Evolutionary conservation across 2,113 vertebrate species (phyloP).

Genomic region (Piaya cayana): DNA sequence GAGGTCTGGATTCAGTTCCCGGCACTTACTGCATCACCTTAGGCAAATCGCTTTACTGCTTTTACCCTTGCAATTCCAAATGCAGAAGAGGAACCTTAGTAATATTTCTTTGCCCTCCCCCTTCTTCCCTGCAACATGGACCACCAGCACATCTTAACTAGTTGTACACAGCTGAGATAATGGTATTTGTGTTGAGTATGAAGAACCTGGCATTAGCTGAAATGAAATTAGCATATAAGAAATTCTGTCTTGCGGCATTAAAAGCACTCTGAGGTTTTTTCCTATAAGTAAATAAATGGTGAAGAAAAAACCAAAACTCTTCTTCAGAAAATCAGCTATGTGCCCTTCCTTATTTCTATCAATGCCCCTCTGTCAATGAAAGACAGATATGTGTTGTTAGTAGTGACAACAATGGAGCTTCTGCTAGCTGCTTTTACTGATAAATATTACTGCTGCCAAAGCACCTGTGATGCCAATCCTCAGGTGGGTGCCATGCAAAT

Average conservation of each 20-base stretch:
- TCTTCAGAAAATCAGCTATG: neutral
- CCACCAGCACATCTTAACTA: neutral
- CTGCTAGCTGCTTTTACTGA: neutral
- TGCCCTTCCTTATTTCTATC: neutral
- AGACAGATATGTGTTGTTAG: neutral
- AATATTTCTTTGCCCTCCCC: neutral
- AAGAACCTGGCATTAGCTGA: neutral
- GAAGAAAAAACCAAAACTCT: neutral
- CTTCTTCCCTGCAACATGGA: neutral
- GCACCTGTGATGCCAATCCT: neutral
- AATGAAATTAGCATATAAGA: neutral
- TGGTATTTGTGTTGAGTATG: neutral
- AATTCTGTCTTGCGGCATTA: neutral
- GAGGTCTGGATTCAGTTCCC: slow-evolving; percentile 56
- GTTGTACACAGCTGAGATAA: neutral
- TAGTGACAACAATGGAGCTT: neutral
- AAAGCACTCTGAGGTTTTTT: neutral
- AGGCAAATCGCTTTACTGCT: slow-evolving; percentile 39
- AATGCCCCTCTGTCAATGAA: neutral
- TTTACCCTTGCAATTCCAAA: slow-evolving; percentile 32
- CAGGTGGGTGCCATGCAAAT: neutral
- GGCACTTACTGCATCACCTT: slow-evolving; percentile 50
- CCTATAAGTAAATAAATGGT: neutral
- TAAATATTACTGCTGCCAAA: neutral
- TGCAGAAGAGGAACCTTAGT: neutral